Conservation (phyloP, 2,797 vertebrate genomes). For the Muscicapa comitata region DNA sequence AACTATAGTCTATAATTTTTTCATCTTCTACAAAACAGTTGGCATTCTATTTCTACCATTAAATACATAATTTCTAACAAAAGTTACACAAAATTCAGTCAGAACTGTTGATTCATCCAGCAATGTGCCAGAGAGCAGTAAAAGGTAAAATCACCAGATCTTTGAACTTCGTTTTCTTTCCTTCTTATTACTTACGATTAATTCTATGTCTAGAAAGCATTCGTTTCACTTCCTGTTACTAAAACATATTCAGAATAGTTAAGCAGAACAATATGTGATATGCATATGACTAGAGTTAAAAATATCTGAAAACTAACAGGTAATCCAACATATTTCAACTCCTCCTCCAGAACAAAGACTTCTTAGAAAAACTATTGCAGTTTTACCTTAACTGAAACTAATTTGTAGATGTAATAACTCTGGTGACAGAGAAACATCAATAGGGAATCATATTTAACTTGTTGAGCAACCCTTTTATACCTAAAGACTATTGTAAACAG, state of each 20-base stretch:
- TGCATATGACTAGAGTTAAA: background rate
- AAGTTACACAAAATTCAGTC: background rate
- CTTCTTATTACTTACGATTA: background rate
- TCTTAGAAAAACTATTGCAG: background rate
- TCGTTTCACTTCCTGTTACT: background rate
- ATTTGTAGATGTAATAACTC: background rate
- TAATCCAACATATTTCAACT: background rate
- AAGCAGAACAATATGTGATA: background rate
- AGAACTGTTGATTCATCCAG: background rate
- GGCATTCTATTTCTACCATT: background rate
- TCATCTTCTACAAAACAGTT: background rate
- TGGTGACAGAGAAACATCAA: accelerated
- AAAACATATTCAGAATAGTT: background rate
- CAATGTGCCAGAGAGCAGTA: background rate
- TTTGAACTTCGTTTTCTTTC: background rate
- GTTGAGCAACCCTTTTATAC: background rate
- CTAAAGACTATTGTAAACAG: background rate
- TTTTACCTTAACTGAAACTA: background rate
- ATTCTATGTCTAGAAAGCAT: background rate
- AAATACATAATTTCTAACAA: background rate
- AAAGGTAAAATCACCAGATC: background rate
- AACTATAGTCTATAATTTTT: background rate
- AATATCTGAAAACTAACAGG: background rate
- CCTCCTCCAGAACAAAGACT: background rate
- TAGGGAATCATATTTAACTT: background rate